phyloP scores from a whole-genome alignment of 2,113 vertebrate species.

The Pogonocichla stellata region DNA sequence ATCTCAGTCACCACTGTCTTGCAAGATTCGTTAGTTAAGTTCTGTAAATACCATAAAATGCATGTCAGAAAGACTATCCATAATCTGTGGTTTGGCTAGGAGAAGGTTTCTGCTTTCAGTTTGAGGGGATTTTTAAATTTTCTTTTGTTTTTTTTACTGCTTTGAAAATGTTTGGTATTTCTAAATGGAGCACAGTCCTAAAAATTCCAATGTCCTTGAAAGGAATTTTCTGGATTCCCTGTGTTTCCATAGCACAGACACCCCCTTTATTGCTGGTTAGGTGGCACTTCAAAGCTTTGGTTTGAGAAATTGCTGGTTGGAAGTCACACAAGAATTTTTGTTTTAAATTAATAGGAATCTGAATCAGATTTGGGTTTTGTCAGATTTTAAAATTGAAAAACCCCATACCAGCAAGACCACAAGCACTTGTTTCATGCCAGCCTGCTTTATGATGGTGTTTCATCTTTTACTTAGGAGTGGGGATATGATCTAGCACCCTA shows the following conservation, averaged over 20 bases:
- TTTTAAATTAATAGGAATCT: slow-evolving; percentile 10
- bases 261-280: slow-evolving; percentile 5
- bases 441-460: background rate
- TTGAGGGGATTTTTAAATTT: background rate
- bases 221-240: slow-evolving; percentile 20
- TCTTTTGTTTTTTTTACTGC: background rate
- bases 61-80: background rate
- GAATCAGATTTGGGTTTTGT: background rate
- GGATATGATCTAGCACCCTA: background rate
- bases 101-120: slow-evolving; percentile 20
- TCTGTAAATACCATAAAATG: slow-evolving; percentile 19
- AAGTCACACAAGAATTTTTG: slow-evolving; percentile 22
- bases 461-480: background rate
- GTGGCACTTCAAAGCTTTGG: slow-evolving; percentile 30
- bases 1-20: background rate
- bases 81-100: slow-evolving; percentile 14
- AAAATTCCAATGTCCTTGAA: slow-evolving; percentile 41
- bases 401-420: background rate
- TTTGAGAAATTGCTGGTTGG: slow-evolving; percentile 23
- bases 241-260: background rate
- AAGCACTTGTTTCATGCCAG: slow-evolving; percentile 15
- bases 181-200: background rate
- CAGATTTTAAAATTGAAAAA: slow-evolving; percentile 2
- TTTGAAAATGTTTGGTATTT: slow-evolving; percentile 25
- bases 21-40: slow-evolving; percentile 19